Conservation (phyloP, 2,113 vertebrate species). For the Eptesicus fuscus region DNA sequence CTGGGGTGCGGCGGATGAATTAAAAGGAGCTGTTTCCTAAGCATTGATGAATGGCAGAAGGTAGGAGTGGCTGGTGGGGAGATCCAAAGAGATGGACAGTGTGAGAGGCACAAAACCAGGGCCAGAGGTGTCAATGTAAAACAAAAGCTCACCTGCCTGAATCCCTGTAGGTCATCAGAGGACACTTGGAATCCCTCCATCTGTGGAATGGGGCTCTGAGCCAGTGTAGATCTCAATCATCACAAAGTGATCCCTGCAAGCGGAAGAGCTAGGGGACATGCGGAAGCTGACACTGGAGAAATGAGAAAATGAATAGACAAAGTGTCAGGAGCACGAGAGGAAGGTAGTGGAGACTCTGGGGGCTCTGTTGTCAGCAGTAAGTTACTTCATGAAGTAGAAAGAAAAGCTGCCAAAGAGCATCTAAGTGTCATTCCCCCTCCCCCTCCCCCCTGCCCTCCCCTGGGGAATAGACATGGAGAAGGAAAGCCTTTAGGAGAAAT, state of each 20-base stretch:
- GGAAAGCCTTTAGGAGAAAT: not conserved
- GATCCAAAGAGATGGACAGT: not conserved
- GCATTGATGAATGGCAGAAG: not conserved
- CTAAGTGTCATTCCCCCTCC: not conserved
- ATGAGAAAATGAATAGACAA: not conserved
- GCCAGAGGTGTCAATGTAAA: not conserved
- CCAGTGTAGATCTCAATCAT: not conserved
- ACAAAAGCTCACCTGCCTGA: not conserved
- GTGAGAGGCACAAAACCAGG: not conserved
- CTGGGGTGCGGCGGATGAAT: not conserved
- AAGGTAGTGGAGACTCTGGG: not conserved
- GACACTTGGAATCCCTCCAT: not conserved
- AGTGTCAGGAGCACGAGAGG: not conserved
- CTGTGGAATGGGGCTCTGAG: not conserved
- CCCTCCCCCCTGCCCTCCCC: no score
- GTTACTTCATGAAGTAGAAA: not conserved
- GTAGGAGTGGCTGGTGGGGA: rapidly evolving
- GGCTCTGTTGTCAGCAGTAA: not conserved
- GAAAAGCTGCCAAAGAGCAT: not conserved
- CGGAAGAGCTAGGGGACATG: not conserved
- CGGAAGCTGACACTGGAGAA: not conserved
- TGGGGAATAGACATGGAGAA: not conserved
- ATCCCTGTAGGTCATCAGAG: not conserved
- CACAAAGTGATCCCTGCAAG: not conserved
- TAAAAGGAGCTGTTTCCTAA: not conserved